Conservation (phyloP, 1,140 invertebrate genomes). For the Nylanderia fulva region DNA sequence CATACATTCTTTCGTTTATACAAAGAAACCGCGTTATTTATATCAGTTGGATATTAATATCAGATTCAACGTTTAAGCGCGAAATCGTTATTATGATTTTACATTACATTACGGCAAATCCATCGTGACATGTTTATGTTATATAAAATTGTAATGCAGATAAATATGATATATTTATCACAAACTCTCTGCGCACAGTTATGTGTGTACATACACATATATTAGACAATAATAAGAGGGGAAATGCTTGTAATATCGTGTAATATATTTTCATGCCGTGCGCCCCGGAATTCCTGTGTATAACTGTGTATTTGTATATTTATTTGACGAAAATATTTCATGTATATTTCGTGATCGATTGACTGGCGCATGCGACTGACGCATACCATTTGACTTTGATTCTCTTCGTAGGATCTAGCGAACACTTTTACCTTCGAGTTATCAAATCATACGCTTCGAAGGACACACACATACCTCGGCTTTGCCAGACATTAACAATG, state of each 20-base stretch:
- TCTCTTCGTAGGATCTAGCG: slow-evolving; percentile 40
- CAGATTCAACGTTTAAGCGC: not conserved
- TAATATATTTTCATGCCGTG: slow-evolving; percentile 59
- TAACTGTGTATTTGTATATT: slow-evolving; percentile 66
- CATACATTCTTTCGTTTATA: not conserved
- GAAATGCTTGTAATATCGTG: slow-evolving; percentile 31
- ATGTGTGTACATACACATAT: slow-evolving; percentile 48
- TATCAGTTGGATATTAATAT: not conserved
- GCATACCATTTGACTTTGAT: slow-evolving; percentile 65
- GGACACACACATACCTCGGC: slow-evolving; percentile 13
- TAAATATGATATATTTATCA: slow-evolving; percentile 57
- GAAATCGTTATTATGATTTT: slow-evolving; percentile 5
- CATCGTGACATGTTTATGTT: slow-evolving; percentile 16
- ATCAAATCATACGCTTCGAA: slow-evolving; percentile 38
- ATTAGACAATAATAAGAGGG: slow-evolving; percentile 69
- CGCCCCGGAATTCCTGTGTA: slow-evolving; percentile 57
- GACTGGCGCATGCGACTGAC: slow-evolving; percentile 64
- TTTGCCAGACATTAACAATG: slow-evolving; percentile 19
- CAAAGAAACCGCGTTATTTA: not conserved
- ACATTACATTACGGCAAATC: not conserved
- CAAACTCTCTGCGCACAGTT: slow-evolving; percentile 36
- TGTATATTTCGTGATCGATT: slow-evolving; percentile 66
- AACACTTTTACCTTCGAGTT: slow-evolving; percentile 30
- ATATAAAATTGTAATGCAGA: slow-evolving; percentile 25
- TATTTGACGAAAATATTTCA: slow-evolving; percentile 67